Conservation (phyloP, 1,140 invertebrate genomes). For the Bicyclus anynana region DNA sequence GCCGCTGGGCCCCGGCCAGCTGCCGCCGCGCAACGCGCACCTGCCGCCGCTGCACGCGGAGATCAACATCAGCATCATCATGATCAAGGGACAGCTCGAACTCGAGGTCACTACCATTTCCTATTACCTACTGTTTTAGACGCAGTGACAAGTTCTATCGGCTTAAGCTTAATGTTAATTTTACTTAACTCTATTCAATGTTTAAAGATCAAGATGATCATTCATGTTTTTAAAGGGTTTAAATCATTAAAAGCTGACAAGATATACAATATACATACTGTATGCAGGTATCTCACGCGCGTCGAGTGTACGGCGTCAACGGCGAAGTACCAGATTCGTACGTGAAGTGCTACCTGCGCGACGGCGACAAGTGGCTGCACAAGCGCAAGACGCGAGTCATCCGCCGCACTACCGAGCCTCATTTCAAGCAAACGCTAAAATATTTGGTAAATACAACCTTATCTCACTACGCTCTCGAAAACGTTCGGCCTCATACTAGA, state of each 20-base stretch:
- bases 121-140: too few species aligned
- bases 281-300: conserved; percentile 67
- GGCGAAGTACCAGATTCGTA: conserved; percentile 87
- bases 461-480: too few species aligned
- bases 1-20: conserved; percentile 86
- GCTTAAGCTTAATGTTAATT: too few species aligned
- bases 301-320: conserved; percentile 68
- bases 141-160: too few species aligned
- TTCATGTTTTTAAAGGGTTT: too few species aligned
- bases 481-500: too few species aligned
- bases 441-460: conserved; percentile 79
- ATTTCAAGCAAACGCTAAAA: conserved; percentile 92
- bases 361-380: conserved; percentile 90
- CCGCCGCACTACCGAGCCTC: conserved; percentile 87
- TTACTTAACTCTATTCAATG: too few species aligned
- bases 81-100: conserved; percentile 94
- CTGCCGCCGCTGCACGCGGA: conserved; percentile 85
- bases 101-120: conserved; percentile 82
- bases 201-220: too few species aligned
- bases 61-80: conserved; percentile 90
- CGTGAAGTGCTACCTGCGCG: conserved; percentile 94
- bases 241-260: too few species aligned
- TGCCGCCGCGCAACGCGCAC: conserved; percentile 85
- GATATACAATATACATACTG: too few species aligned
- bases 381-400: conserved; percentile 93